These are phyloP conservation scores for Leucoma salicis DNA, from an alignment of 2,888 invertebrate species.

Conservation along the genomic window DNA sequence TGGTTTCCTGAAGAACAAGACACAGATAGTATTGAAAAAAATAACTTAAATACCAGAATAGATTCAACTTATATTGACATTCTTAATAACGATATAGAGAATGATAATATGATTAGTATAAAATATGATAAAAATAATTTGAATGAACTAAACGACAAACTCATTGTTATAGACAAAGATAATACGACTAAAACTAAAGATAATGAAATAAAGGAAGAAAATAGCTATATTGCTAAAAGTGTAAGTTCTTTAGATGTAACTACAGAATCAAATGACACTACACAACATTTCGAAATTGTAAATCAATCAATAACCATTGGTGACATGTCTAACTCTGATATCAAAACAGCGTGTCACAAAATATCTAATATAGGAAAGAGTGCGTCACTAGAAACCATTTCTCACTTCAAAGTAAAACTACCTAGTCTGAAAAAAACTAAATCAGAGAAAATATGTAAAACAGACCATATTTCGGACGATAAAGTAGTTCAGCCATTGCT, in stretches of 20 bases:
- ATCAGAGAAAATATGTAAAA: constrained; percentile 28
- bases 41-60: background rate
- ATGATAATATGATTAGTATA: background rate
- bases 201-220: background rate
- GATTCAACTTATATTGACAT: background rate
- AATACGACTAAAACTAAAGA: background rate
- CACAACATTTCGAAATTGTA: background rate
- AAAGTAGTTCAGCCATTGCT: constrained; percentile 6
- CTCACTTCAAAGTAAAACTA: constrained; percentile 18
- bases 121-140: background rate
- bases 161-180: too few relatives aligned
- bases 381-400: constrained; percentile 23
- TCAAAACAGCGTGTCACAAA: background rate
- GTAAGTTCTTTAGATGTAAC: background rate
- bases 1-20: constrained; percentile 65
- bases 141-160: background rate
- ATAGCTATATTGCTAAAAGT: background rate
- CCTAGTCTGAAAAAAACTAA: constrained; percentile 23
- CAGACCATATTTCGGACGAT: constrained; percentile 3
- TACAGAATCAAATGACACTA: background rate
- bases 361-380: constrained; percentile 25
- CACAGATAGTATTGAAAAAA: constrained; percentile 7
- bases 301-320: background rate
- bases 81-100: background rate
- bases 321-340: background rate